Evolutionary conservation across 2,888 invertebrate species (phyloP).

Genomic region (Mythimna ferrago): DNA sequence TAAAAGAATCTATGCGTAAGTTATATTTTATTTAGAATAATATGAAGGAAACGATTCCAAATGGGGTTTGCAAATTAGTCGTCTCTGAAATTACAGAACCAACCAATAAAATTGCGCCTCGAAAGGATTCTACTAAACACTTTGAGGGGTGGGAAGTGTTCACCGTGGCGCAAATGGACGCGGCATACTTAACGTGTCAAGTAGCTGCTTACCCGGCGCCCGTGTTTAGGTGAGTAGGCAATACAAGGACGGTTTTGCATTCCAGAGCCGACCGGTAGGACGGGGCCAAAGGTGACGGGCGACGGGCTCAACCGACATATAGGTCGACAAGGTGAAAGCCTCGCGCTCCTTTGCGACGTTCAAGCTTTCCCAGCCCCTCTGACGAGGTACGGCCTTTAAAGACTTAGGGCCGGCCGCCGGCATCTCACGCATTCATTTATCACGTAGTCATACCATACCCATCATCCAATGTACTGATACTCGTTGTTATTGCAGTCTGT

Average conservation of each 20-base stretch:
- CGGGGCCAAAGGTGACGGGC: conserved; percentile 92
- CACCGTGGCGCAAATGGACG: conserved; percentile 85
- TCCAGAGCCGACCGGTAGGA: conserved; percentile 94
- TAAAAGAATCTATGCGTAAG: conserved; percentile 22
- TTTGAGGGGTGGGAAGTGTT: conserved; percentile 92
- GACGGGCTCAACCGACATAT: conserved; percentile 91
- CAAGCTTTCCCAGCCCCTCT: conserved; percentile 95
- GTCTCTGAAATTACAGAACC: conserved; percentile 91
- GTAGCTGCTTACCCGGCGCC: conserved; percentile 93
- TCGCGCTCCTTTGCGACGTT: conserved; percentile 94
- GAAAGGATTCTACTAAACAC: conserved; percentile 87
- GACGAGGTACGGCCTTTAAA: conserved; percentile 92
- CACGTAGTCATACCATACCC: conserved; percentile 83
- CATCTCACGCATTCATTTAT: conserved; percentile 88
- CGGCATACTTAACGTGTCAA: conserved; percentile 92
- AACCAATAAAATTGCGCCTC: conserved; percentile 92
- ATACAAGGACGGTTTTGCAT: conserved; percentile 79
- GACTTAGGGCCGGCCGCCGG: conserved; percentile 80
- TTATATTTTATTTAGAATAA: conserved; percentile 22
- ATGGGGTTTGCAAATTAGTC: conserved; percentile 65
- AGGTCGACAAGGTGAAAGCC: conserved; percentile 84
- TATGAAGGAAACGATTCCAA: conserved; percentile 9
- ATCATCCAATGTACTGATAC: conserved; percentile 87
- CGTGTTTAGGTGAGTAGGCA: conserved; percentile 92
- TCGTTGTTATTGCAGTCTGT: conserved; percentile 89